Base-by-base conservation (phyloP, 2,113 vertebrate genomes). In the Choloepus hoffmanni region DNA sequence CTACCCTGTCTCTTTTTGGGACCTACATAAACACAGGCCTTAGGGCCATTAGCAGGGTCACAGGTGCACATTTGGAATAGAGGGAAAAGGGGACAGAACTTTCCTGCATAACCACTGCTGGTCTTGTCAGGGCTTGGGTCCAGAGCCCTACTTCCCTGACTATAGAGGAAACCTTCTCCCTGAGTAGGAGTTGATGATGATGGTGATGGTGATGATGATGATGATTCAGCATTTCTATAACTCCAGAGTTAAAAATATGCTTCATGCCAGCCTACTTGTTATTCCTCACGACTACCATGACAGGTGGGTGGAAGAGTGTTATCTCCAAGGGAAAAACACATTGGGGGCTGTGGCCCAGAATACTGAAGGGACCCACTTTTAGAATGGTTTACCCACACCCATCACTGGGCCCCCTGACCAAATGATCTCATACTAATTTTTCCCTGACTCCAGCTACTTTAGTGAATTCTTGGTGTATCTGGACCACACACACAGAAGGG, bases 161-260 rank as follows among this genome's bases (percentile, higher is more conserved):
- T 68, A 28, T 21, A 79, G 53, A 92, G 79, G 90, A 89, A 93
- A 50, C 45, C 81, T 89, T 21, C 62, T 88, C 60, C 77, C 87
- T 78, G 94, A 94, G 92, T 96, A 92, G 90, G 94, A 92, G 90
- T 81, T 92, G 92, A 94, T 90, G 92, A 62, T 93, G 90, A 96
- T 96, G 92, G 40, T 93, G 94, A 84, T 94, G 82, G 65, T 94
- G 94, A 10, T 92, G 95, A 24, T 95, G 95, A 24, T 94, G 97
- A 94, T 97, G 97, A 98, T 55, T 97, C 97, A 97, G 96, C 97
- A 97, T 92, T 98, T 97, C 96, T 96, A 43, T 94, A 95, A 90
- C 88, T 94, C 73, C 77, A 60, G 55, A 85, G 96, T 97, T 97
- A 97, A 97, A 96, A 95, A 97, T 97, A 96, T 48, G 87, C 72